Evolutionary conservation across 2,888 invertebrate species (phyloP), one percentile per base, ranked within the genome.

Genomic region (Endomychus coccineus): DNA sequence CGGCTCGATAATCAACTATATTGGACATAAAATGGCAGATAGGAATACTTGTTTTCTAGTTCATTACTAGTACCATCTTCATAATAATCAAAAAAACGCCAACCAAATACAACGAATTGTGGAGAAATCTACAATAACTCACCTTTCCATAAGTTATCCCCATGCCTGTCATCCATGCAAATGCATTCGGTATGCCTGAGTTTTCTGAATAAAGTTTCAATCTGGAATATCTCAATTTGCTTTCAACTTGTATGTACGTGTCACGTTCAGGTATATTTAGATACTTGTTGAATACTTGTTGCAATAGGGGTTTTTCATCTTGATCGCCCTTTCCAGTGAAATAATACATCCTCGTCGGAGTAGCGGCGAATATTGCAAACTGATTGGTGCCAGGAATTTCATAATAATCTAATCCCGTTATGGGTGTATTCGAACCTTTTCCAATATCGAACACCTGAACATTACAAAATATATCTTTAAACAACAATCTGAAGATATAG

Each of bases 341-440:
- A 63, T 89, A 88, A 66, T 92, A 94, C 27, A 96, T 68, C 36
- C 87, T 75, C 29, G 80, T 82, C 1, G 84, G 77, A 3, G 94
- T 90, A 1, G 90, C 83, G 2, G 83, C 85, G 45, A 94, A 77
- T 21, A 95, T 78, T 35, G 85, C 78, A 62, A 84, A 91, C 55
- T 78, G 81, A 43, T 78, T 80, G 0, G 78, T 73, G 31, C 73
- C 74, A 7, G 80, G 77, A 39, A 86, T 71, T 56, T 79, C 76
- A 58, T 86, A 82, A 63, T 87, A 85, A 58, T 89, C 83, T 34
- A 95, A 69, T 0, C 89, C 90, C n/a, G 87, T 91, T 42, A 95
- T 86, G 0, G 87, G 81, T 39, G 79, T 83, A 27, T 77, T 73
- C 15, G 75, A 73, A 0, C 83, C 84, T 63, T 81, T 79, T 1